Base-by-base conservation (phyloP, 2,888 invertebrate genomes). In the Salticus scenicus region DNA sequence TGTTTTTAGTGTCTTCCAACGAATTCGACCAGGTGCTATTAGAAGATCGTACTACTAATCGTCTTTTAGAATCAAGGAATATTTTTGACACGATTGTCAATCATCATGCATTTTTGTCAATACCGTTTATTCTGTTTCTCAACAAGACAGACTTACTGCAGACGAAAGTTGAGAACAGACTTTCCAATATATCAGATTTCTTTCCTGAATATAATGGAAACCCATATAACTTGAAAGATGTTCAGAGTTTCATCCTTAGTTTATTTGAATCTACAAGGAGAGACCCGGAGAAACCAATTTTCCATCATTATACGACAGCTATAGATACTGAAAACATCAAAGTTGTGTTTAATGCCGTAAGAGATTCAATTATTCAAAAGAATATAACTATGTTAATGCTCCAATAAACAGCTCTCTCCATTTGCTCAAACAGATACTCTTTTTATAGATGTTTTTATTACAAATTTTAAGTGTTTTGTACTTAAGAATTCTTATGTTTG, bases 1-100 rank as follows among this genome's bases (percentile, higher is more conserved):
- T 99, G 89, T 99, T 99, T 92, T 94, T 99, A 89, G 98, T 98
- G 20, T 98, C 98, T 8, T 97, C 97, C 75, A 98, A 97, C 73
- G 99, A 99, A 92, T 99, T 97, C 92, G 99, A 99, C 92, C 98
- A 99, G 69, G 88, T 88, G 31, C 75, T 88, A 2, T 66, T 87
- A 0, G 88, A 88, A 41, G 88, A 88, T 93, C 95, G 96, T 91
- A 94, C 94, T 92, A 98, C 98, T 89, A 99, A 99, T 93, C 94
- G 99, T 89, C 93, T 99, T 89, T 95, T 96, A 91, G 99, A 99
- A 92, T 97, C 99, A 31, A 94, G 95, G 90, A 96, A 97, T 92
- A 98, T 99, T 90, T 99, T 99, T 93, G 98, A 99, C 92, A 98
- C 98, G 73, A 98, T 99, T 91, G 96, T 98, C 88, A 99, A 99